phyloP scores from a whole-genome alignment of 2,113 vertebrate species.

The Hippoglossus stenolepis region DNA sequence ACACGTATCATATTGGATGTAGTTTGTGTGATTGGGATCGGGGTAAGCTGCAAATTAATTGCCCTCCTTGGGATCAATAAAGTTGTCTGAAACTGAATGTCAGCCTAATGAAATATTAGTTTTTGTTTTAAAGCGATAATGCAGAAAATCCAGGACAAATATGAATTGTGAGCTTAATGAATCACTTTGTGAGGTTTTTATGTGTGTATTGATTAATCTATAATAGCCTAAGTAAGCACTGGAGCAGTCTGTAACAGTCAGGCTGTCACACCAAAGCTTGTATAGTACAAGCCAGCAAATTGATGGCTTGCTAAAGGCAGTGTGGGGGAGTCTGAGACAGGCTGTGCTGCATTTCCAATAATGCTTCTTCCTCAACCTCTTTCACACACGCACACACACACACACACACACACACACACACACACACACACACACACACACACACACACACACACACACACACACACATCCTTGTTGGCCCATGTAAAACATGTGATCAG shows the following conservation, averaged over 20 bases:
- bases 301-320: slow-evolving; percentile 49
- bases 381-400: background rate
- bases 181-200: slow-evolving; percentile 50
- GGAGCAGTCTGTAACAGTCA: slow-evolving; percentile 32
- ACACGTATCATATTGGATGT: too few species aligned
- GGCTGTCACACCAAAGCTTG: slow-evolving; percentile 29
- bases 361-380: slow-evolving; percentile 1
- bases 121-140: background rate
- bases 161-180: slow-evolving; percentile 34
- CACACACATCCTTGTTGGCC: background rate
- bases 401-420: background rate
- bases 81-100: background rate
- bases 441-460: background rate
- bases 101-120: slow-evolving; percentile 10
- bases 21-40: too few species aligned
- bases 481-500: too few species aligned
- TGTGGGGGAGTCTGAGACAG: slow-evolving; percentile 30
- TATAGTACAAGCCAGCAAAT: slow-evolving; percentile 35
- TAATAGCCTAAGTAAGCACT: slow-evolving; percentile 49
- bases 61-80: too few species aligned
- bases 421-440: background rate
- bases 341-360: slow-evolving; percentile 34
- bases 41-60: too few species aligned
- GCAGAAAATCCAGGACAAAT: slow-evolving; percentile 3
- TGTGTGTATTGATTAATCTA: slow-evolving; percentile 62